Evolutionary conservation across 2,888 invertebrate species (phyloP).

Genomic region (Neoaliturus tenellus): DNA sequence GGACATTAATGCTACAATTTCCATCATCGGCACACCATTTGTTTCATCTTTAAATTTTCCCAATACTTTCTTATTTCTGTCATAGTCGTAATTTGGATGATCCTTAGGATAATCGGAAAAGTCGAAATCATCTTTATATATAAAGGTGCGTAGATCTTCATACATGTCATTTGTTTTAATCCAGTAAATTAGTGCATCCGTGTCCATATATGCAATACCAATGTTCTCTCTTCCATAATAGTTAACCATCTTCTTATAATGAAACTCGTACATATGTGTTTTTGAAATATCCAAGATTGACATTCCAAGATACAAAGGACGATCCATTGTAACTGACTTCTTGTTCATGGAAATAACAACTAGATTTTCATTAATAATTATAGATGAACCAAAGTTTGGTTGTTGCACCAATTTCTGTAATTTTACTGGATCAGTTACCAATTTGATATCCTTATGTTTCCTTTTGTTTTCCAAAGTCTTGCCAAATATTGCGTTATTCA

Average conservation of each 20-base stretch:
- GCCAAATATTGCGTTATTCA: background rate
- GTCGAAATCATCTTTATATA: background rate
- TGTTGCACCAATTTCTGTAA: background rate
- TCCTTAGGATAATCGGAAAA: background rate
- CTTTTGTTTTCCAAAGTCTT: background rate
- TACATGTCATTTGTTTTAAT: background rate
- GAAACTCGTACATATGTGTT: background rate
- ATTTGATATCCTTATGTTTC: background rate
- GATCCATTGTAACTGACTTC: background rate
- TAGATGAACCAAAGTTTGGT: background rate
- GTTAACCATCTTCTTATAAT: background rate
- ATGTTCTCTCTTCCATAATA: background rate
- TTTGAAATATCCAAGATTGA: background rate
- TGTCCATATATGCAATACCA: background rate
- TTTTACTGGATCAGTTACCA: background rate
- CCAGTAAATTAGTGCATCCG: too few relatives aligned
- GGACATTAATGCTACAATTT: background rate
- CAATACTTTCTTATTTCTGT: background rate
- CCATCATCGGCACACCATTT: background rate
- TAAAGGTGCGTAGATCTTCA: background rate
- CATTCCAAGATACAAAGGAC: background rate
- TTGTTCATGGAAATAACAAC: background rate
- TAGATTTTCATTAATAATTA: background rate
- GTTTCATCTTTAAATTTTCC: background rate
- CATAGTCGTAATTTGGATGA: background rate